Evolutionary conservation across 2,888 invertebrate genomes (phyloP).

Genomic region (Agrenia bidenticulata): DNA sequence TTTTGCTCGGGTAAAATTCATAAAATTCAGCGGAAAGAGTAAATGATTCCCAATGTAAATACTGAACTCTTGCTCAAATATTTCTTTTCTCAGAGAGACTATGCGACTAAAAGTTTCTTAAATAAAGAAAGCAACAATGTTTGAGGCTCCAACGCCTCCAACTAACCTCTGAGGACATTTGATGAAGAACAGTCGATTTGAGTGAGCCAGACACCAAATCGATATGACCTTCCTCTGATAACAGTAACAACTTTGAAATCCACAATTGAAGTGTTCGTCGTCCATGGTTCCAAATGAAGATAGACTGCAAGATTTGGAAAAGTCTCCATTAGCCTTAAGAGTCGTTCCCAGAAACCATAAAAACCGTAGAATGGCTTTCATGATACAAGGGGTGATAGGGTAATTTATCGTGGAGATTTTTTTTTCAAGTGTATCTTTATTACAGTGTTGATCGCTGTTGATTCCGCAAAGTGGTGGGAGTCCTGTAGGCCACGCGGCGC

Average conservation of each 20-base stretch:
- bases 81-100: no score
- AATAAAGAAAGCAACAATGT: not conserved
- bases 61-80: no score
- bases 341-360: not conserved
- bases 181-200: slow-evolving; percentile 52
- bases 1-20: no score
- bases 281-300: slow-evolving; percentile 51
- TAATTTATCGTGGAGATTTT: not conserved
- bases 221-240: slow-evolving; percentile 47
- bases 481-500: slow-evolving; percentile 52
- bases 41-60: no score
- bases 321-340: not conserved
- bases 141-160: not conserved
- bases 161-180: slow-evolving; percentile 50
- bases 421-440: not conserved
- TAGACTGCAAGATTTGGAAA: slow-evolving; percentile 46
- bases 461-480: slow-evolving; percentile 52
- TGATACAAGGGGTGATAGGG: not conserved
- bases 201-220: slow-evolving; percentile 53
- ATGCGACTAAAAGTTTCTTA: no score
- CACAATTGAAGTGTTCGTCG: slow-evolving; percentile 41
- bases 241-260: slow-evolving; percentile 52
- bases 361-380: slow-evolving; percentile 1
- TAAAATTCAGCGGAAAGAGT: no score
- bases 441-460: slow-evolving; percentile 52